These are phyloP conservation scores for Scortum barcoo DNA, from an alignment of 2,113 vertebrate genomes.

Conservation along the genomic window DNA sequence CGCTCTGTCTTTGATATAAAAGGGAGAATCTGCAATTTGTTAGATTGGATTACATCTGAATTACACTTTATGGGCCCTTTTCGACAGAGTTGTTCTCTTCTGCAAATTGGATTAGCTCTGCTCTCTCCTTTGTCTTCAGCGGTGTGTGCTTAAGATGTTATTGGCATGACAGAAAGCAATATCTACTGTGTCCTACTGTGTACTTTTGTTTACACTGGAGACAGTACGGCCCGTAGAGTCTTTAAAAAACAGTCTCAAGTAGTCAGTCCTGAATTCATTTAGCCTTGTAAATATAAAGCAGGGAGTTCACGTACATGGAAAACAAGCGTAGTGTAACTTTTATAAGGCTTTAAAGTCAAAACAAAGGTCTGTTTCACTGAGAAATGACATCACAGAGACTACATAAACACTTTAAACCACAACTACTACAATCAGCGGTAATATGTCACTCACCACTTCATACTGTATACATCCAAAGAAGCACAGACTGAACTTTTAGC, in stretches of 20 bases:
- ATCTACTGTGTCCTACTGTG: slow-evolving; percentile 40
- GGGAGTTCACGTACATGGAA: neutral
- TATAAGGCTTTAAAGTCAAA: neutral
- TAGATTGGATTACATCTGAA: slow-evolving; percentile 64
- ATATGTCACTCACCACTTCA: neutral
- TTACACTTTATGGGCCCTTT: slow-evolving; percentile 48
- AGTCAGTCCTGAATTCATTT: slow-evolving; percentile 34
- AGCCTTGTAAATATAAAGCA: slow-evolving; percentile 24
- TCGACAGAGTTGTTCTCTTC: slow-evolving; percentile 40
- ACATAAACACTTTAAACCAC: neutral
- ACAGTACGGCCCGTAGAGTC: slow-evolving; percentile 8
- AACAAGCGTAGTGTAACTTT: slow-evolving; percentile 7
- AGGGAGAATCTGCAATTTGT: slow-evolving; percentile 51
- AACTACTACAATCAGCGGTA: neutral
- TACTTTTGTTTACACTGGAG: slow-evolving; percentile 37
- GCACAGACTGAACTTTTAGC: neutral
- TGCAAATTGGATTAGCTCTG: slow-evolving; percentile 53
- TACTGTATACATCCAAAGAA: neutral
- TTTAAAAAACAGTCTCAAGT: slow-evolving; percentile 8
- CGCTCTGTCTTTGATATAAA: slow-evolving; percentile 21
- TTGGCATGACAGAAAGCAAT: slow-evolving; percentile 60
- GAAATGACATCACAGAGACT: neutral
- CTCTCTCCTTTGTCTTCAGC: slow-evolving; percentile 44
- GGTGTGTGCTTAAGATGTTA: slow-evolving; percentile 40
- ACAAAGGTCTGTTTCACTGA: neutral